A percentile compares a stretch with the other conserved stretches of the same genome.
Evolutionary conservation across 2,888 invertebrate species (phyloP).

Genomic region (Micropterix aruncella): DNA sequence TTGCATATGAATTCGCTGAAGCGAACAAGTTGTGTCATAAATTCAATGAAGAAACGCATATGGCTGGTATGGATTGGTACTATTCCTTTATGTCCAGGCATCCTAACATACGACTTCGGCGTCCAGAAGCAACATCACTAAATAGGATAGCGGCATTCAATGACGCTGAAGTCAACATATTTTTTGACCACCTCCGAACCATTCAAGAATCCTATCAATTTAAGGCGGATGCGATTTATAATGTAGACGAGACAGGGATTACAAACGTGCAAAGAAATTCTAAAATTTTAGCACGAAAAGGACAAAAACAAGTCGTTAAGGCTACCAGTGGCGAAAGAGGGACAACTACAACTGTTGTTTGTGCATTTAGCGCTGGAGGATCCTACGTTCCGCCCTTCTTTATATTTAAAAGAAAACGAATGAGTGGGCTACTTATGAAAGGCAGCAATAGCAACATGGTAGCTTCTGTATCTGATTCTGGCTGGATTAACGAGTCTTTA

Average conservation of each 20-base stretch:
- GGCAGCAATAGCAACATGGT: conserved; percentile 11
- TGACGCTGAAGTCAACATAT: conserved; percentile 13
- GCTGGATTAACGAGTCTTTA: conserved; percentile 16
- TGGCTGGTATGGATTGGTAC: conserved; percentile 16
- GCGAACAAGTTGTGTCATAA: conserved; percentile 12
- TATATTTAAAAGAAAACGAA: conserved; percentile 18
- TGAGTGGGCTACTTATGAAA: too few relatives aligned
- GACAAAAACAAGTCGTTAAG: conserved; percentile 17
- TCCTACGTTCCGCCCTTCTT: conserved; percentile 19
- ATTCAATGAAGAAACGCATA: conserved; percentile 13
- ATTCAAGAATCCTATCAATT: conserved; percentile 13
- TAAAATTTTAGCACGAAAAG: conserved; percentile 15
- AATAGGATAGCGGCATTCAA: conserved; percentile 17
- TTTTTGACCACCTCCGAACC: conserved; percentile 15
- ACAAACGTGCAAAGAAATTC: conserved; percentile 14
- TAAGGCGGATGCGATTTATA: conserved; percentile 12
- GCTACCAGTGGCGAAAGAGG: too few relatives aligned
- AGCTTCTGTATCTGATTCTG: conserved; percentile 14
- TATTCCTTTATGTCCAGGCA: conserved; percentile 15
- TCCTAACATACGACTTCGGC: conserved; percentile 15
- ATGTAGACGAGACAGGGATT: conserved; percentile 16
- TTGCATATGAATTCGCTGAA: conserved; percentile 13
- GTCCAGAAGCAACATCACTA: conserved; percentile 14
- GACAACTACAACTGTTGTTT: conserved; percentile 18
- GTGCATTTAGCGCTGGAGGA: conserved; percentile 19